Percentiles rank a stretch among this genome's conserved stretches.
These are phyloP conservation scores for Phenganax subtilis DNA, from an alignment of 92 coral and sea anemone species.

Conservation along the genomic window DNA sequence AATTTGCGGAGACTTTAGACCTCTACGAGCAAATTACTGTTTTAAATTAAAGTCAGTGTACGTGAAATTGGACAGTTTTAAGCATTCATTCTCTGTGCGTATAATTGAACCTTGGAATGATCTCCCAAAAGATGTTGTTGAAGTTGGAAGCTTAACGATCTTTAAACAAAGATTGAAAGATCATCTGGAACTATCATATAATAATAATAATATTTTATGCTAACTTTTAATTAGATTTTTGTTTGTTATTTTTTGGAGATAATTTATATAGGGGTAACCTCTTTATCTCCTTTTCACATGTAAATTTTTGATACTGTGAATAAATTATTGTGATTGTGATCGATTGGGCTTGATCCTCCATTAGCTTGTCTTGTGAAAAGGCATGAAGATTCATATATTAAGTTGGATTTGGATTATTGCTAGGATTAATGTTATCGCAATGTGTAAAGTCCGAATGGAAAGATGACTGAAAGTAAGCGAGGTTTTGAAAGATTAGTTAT, in stretches of 20 bases:
- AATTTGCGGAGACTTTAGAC: constrained; percentile 43
- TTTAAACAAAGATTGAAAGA: not conserved
- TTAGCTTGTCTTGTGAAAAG: too few relatives aligned
- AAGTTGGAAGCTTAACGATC: constrained; percentile 34
- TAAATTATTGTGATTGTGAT: not conserved
- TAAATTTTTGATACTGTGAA: not conserved
- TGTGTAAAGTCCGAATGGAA: too few relatives aligned
- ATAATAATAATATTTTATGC: not conserved
- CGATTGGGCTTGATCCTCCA: not conserved
- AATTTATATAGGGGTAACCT: not conserved
- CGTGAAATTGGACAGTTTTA: not conserved
- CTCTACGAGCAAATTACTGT: constrained; percentile 42
- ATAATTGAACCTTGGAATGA: constrained; percentile 34
- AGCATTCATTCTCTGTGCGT: constrained; percentile 10
- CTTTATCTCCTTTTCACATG: not conserved
- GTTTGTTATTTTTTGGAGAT: not conserved
- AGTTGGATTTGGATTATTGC: not conserved
- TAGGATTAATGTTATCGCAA: too few relatives aligned
- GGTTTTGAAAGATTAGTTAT: too few relatives aligned
- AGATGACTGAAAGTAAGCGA: too few relatives aligned
- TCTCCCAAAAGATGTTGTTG: constrained; percentile 42
- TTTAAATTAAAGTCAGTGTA: not conserved
- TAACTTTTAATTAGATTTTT: not conserved
- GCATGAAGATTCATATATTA: not conserved
- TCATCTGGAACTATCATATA: not conserved